Percentiles rank a stretch among this genome's conserved stretches.
Evolutionary conservation across 2,888 invertebrate species (phyloP).

Genomic region (Cosmopolites sordidus): DNA sequence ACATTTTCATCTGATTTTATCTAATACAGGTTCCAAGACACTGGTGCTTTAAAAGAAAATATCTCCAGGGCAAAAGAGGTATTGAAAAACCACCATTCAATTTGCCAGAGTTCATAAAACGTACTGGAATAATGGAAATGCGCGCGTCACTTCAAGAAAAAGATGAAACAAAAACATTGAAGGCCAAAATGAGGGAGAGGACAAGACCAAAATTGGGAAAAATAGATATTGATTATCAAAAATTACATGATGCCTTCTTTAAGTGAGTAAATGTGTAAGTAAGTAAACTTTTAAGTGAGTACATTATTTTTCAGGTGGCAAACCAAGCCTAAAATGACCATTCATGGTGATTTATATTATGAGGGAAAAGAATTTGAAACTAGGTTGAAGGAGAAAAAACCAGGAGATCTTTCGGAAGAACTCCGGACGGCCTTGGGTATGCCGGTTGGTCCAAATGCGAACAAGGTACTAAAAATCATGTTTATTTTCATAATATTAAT

Average conservation of each 20-base stretch:
- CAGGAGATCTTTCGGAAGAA: constrained; percentile 95
- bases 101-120: constrained; percentile 96
- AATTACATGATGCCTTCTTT: constrained; percentile 98
- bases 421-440: constrained; percentile 94
- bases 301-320: constrained; percentile 71
- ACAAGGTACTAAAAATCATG: constrained; percentile 52
- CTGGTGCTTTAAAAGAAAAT: constrained; percentile 97
- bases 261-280: constrained; percentile 53
- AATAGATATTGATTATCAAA: constrained; percentile 99
- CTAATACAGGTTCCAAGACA: constrained; percentile 76
- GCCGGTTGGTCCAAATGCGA: constrained; percentile 93
- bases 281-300: too few relatives aligned
- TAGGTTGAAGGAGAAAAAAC: constrained; percentile 94
- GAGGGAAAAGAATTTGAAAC: constrained; percentile 99
- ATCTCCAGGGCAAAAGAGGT: constrained; percentile 81
- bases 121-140: constrained; percentile 99
- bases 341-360: constrained; percentile 97
- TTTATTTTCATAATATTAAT: not conserved
- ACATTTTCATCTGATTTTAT: too few relatives aligned
- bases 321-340: constrained; percentile 97
- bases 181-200: constrained; percentile 96
- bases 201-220: constrained; percentile 97
- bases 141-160: constrained; percentile 96
- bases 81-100: constrained; percentile 99
- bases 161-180: constrained; percentile 89